A percentile compares a stretch with the other conserved stretches of the same genome.
phyloP scores from a whole-genome alignment of 2,113 vertebrate species.

The crab-eating macaque (Macaca fascicularis) region T2T-MFA8v1.1 NC_088395.1:158939501-158940000 shows the following conservation, averaged over 20 bases:
- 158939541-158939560: background rate
- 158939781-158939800: background rate
- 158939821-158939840: background rate
- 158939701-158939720: background rate
- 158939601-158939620: background rate
- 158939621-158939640: background rate
- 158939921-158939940: background rate
- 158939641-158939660: background rate
- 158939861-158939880: background rate
- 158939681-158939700: background rate
- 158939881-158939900: background rate
- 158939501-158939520: background rate
- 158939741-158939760: background rate
- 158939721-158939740: background rate
- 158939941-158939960: conserved; percentile 56
- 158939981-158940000: background rate
- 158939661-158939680: background rate
- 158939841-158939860: background rate
- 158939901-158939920: background rate
- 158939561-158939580: background rate
- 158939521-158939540: background rate
- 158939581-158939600: background rate
- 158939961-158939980: background rate
- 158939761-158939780: background rate
- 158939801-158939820: background rate